phyloP scores from a whole-genome alignment of 2,113 vertebrate genomes.

The Prunella fulvescens region DNA sequence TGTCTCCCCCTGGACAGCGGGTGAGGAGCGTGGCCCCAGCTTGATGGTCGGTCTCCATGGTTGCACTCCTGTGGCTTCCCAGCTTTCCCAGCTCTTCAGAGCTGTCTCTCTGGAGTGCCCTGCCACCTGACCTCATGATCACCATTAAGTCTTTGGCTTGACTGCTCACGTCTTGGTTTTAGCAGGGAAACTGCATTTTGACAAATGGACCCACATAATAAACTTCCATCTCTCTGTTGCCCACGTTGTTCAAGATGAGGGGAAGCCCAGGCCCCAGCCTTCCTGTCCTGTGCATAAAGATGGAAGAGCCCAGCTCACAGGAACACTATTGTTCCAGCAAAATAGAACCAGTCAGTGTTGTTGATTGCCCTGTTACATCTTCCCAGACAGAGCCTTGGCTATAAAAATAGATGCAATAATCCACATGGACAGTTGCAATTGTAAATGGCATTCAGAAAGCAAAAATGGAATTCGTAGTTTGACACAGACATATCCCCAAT shows the following conservation, averaged over 20 bases:
- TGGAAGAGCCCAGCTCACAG: not conserved
- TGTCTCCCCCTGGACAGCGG: fast-evolving
- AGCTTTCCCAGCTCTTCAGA: not conserved
- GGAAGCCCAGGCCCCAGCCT: not conserved
- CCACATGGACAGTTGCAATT: conserved; percentile 54
- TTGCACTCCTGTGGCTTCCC: not conserved
- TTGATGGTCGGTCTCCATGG: fast-evolving
- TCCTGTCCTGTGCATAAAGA: not conserved
- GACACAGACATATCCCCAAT: conserved; percentile 47
- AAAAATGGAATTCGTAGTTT: conserved; percentile 38
- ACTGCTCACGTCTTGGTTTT: not conserved
- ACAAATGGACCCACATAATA: not conserved
- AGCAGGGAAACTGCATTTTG: not conserved
- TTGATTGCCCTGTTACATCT: conserved; percentile 42
- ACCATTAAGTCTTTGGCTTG: not conserved
- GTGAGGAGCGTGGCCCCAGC: not conserved
- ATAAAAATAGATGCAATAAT: conserved; percentile 59
- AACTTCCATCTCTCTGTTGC: not conserved
- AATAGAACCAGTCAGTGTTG: conserved; percentile 33
- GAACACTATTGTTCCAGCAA: conserved; percentile 30
- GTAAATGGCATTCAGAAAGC: conserved; percentile 37
- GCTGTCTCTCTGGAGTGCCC: not conserved
- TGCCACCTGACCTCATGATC: not conserved
- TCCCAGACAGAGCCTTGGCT: conserved; percentile 38
- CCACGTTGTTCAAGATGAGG: not conserved